phyloP scores from a whole-genome alignment of 1,140 invertebrate genomes.

The Apis dorsata region DNA sequence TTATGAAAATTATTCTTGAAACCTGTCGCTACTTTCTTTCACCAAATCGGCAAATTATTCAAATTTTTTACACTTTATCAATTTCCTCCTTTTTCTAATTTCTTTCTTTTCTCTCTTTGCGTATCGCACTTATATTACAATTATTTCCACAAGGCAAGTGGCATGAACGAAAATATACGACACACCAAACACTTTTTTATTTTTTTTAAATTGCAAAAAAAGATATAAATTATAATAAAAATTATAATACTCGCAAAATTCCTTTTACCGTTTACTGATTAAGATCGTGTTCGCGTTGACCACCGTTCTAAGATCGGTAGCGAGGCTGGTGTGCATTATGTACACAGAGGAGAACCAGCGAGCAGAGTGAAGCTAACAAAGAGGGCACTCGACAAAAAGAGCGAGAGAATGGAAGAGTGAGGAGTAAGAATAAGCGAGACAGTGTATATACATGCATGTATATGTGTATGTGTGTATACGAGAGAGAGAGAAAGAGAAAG shows the following conservation, averaged over 20 bases:
- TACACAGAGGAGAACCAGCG: conserved; percentile 69
- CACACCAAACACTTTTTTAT: conserved; percentile 32
- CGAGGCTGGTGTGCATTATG: conserved; percentile 73
- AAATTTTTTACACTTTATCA: background rate
- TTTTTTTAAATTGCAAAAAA: background rate
- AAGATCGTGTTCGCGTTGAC: conserved; percentile 58
- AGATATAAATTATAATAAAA: background rate
- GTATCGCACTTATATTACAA: too few relatives aligned
- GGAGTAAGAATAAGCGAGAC: conserved; percentile 6
- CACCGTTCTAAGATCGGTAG: conserved; percentile 74
- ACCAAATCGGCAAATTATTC: background rate
- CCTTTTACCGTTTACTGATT: conserved; percentile 51
- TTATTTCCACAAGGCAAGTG: too few relatives aligned
- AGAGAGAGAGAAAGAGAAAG: background rate
- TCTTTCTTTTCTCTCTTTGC: too few relatives aligned
- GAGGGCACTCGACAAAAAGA: conserved; percentile 30
- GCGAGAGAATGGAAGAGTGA: conserved; percentile 18
- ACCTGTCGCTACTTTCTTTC: too few relatives aligned
- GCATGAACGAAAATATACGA: too few relatives aligned
- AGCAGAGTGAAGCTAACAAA: conserved; percentile 33
- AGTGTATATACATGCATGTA: rapidly evolving
- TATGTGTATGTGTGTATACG: background rate
- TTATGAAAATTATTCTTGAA: too few relatives aligned
- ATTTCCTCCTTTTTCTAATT: background rate
- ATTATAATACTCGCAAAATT: conserved; percentile 5